These are phyloP conservation scores for Anabas testudineus DNA, from an alignment of 2,797 vertebrate species.

Conservation along the genomic window DNA sequence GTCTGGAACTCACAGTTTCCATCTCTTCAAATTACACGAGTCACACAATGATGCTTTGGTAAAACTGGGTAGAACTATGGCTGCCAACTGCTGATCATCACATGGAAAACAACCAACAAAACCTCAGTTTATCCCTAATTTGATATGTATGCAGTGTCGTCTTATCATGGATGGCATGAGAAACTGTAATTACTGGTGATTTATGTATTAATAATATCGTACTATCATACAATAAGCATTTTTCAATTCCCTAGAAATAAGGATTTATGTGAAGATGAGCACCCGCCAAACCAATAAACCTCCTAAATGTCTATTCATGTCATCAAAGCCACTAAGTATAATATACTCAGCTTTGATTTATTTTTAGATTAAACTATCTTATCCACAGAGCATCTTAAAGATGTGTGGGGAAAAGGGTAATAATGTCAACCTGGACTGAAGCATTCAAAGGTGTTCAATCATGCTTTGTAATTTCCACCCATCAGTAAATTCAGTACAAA, in stretches of 20 bases:
- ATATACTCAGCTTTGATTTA: background rate
- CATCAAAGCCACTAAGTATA: background rate
- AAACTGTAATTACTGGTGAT: too few species aligned
- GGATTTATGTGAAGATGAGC: background rate
- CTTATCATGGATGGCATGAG: too few species aligned
- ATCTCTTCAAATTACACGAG: constrained; percentile 30
- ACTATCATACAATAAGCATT: background rate
- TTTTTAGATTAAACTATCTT: background rate
- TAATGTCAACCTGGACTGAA: background rate
- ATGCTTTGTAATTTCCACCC: background rate
- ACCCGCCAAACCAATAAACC: background rate
- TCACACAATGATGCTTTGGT: constrained; percentile 24
- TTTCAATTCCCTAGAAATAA: background rate
- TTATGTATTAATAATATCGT: background rate
- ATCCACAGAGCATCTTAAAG: background rate
- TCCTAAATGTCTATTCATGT: background rate
- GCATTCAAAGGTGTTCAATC: background rate
- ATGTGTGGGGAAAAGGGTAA: background rate
- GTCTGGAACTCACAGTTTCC: constrained; percentile 50
- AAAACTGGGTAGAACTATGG: constrained; percentile 19
- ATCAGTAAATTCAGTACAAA: too few species aligned
- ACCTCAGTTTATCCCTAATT: background rate
- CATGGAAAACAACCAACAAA: background rate
- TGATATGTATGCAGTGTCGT: background rate
- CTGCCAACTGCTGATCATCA: constrained; percentile 20